These are phyloP conservation scores for Callyntrura sp. DNA, from an alignment of 2,888 invertebrate species.

Conservation along the genomic window DNA sequence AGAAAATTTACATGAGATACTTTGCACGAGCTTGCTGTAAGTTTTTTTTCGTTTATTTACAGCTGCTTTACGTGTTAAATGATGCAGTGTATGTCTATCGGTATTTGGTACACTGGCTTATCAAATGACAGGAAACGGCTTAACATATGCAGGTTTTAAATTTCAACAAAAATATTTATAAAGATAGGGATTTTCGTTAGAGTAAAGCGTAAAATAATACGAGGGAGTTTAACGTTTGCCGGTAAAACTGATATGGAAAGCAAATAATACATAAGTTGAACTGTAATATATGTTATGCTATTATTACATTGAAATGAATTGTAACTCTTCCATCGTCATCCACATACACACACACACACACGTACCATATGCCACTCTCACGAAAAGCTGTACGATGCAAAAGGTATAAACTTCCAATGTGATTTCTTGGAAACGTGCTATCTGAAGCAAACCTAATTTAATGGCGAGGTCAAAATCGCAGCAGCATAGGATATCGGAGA, in stretches of 20 bases:
- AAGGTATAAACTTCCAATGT: conserved; percentile 44
- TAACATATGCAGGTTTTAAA: conserved; percentile 29
- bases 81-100: conserved; percentile 28
- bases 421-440: conserved; percentile 57
- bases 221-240: conserved; percentile 1
- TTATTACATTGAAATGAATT: conserved; percentile 31
- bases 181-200: conserved; percentile 25
- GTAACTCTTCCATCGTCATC: conserved; percentile 1
- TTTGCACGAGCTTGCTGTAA: conserved; percentile 1
- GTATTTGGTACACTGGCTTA: conserved; percentile 2
- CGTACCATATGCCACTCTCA: conserved; percentile 32
- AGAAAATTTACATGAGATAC: conserved; percentile 32
- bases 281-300: conserved; percentile 30
- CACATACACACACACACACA: not conserved
- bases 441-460: conserved; percentile 67
- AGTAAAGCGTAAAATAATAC: conserved; percentile 3
- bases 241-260: conserved; percentile 33
- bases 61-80: conserved; percentile 14
- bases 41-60: conserved; percentile 10
- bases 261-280: not conserved
- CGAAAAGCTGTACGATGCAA: conserved; percentile 1
- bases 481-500: not conserved
- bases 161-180: conserved; percentile 62
- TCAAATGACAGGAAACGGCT: conserved; percentile 41
- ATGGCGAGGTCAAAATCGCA: conserved; percentile 63